Conservation (phyloP, 2,888 invertebrate species). For the Lordiphosa fenestrarum region DNA sequence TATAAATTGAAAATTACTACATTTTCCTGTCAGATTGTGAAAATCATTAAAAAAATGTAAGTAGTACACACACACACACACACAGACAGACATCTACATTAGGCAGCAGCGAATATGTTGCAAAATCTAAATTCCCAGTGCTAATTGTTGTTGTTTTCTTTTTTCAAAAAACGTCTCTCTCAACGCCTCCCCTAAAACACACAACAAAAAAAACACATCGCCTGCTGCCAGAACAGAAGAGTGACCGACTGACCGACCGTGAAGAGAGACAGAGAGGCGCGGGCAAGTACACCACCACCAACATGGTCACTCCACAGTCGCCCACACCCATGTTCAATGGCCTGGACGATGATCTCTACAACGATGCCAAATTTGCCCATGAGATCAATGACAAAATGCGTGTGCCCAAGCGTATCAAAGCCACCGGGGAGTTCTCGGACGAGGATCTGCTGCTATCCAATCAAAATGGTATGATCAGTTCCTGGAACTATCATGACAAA, state of each 20-base stretch:
- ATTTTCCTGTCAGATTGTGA: slow-evolving; percentile 54
- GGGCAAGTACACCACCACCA: not conserved
- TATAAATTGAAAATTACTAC: slow-evolving; percentile 35
- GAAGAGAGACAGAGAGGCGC: not conserved
- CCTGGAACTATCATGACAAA: slow-evolving; percentile 87
- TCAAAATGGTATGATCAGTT: slow-evolving; percentile 82
- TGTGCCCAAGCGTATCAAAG: slow-evolving; percentile 89
- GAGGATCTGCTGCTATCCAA: slow-evolving; percentile 84
- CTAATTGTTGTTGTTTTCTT: slow-evolving; percentile 25
- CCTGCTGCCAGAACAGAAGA: slow-evolving; percentile 13
- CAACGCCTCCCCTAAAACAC: slow-evolving; percentile 39
- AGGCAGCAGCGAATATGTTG: slow-evolving; percentile 49
- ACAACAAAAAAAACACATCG: slow-evolving; percentile 8
- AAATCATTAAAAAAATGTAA: slow-evolving; percentile 44
- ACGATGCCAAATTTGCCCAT: slow-evolving; percentile 85
- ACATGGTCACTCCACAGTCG: slow-evolving; percentile 84
- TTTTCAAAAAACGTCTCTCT: slow-evolving; percentile 66
- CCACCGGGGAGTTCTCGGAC: slow-evolving; percentile 86
- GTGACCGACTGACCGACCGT: not conserved
- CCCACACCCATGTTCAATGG: slow-evolving; percentile 84
- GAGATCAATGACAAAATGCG: slow-evolving; percentile 91
- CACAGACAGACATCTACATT: slow-evolving; percentile 12
- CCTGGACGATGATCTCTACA: slow-evolving; percentile 84
- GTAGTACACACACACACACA: slow-evolving; percentile 39
- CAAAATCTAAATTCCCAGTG: slow-evolving; percentile 56